phyloP scores from a whole-genome alignment of 2,888 invertebrate species.

The Ophraella communa region DNA sequence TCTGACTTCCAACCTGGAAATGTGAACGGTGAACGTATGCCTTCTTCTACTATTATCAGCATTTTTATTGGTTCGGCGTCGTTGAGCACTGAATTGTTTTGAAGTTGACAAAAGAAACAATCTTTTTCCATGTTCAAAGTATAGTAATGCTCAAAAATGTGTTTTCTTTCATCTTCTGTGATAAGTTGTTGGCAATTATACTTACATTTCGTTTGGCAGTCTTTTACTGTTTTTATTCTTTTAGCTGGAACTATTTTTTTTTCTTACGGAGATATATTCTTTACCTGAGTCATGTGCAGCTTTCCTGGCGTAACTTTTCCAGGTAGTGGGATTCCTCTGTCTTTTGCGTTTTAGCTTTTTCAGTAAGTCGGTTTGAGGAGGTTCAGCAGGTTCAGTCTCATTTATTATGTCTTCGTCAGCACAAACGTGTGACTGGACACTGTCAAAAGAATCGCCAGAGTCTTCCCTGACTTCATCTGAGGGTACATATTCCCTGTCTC shows the following conservation, averaged over 20 bases:
- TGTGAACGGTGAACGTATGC: conserved; percentile 17
- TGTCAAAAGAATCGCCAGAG: not conserved
- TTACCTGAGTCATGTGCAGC: too few relatives aligned
- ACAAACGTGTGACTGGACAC: too few relatives aligned
- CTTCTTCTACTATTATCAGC: conserved; percentile 20
- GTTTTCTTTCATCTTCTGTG: not conserved
- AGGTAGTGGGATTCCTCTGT: too few relatives aligned
- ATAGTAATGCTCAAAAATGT: not conserved
- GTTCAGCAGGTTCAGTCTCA: too few relatives aligned
- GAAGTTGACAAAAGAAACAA: conserved; percentile 12
- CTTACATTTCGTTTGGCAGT: conserved; percentile 14
- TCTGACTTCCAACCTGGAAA: not conserved
- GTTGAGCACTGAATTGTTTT: conserved; percentile 11
- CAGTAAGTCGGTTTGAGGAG: too few relatives aligned
- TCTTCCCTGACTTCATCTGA: not conserved
- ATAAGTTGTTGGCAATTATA: not conserved
- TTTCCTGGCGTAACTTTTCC: too few relatives aligned
- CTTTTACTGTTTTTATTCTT: conserved; percentile 20
- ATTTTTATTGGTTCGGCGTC: conserved; percentile 24
- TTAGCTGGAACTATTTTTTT: conserved; percentile 20
- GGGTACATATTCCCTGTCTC: not conserved
- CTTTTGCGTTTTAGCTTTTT: too few relatives aligned
- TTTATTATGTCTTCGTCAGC: too few relatives aligned
- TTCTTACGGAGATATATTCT: too few relatives aligned
- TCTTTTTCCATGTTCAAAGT: conserved; percentile 11